A percentile compares a stretch with the other conserved stretches of the same genome.
Evolutionary conservation across 1,140 invertebrate species (phyloP).

Genomic region (silkworm (Bombyx mori)): DNA sequence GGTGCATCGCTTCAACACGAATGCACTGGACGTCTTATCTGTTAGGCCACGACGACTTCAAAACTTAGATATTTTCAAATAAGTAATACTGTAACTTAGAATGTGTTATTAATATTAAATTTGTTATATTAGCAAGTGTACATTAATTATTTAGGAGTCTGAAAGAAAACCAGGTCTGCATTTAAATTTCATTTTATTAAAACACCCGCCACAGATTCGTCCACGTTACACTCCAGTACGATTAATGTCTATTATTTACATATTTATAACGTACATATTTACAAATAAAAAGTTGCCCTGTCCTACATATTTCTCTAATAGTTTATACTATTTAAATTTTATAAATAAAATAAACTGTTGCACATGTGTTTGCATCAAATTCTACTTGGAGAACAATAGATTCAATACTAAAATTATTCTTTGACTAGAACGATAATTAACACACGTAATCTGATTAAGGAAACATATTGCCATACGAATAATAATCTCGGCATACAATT

Average conservation of each 20-base stretch:
- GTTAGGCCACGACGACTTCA: too few species aligned
- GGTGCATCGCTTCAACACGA: too few species aligned
- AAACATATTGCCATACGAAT: neutral
- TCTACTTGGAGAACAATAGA: neutral
- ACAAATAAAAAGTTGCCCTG: constrained; percentile 21
- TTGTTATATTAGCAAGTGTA: neutral
- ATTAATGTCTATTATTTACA: constrained; percentile 58
- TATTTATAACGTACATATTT: constrained; percentile 44
- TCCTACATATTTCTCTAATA: constrained; percentile 2
- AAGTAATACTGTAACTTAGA: too few species aligned
- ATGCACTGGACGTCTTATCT: too few species aligned
- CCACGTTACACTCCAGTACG: constrained; percentile 54
- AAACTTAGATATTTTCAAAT: too few species aligned
- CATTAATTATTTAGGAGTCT: neutral
- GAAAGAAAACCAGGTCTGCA: neutral
- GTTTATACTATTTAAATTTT: constrained; percentile 12
- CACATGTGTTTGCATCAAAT: neutral
- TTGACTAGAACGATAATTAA: constrained; percentile 1
- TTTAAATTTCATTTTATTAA: constrained; percentile 64
- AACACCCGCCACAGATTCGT: constrained; percentile 60
- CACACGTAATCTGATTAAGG: neutral
- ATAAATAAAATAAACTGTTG: constrained; percentile 5
- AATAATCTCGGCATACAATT: neutral
- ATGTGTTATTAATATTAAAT: too few species aligned
- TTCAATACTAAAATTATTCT: neutral